A percentile compares a stretch with the other conserved stretches of the same genome.
These are phyloP conservation scores for Motacilla tschutschensis DNA, from an alignment of 2,113 vertebrate genomes.

Conservation along the genomic window DNA sequence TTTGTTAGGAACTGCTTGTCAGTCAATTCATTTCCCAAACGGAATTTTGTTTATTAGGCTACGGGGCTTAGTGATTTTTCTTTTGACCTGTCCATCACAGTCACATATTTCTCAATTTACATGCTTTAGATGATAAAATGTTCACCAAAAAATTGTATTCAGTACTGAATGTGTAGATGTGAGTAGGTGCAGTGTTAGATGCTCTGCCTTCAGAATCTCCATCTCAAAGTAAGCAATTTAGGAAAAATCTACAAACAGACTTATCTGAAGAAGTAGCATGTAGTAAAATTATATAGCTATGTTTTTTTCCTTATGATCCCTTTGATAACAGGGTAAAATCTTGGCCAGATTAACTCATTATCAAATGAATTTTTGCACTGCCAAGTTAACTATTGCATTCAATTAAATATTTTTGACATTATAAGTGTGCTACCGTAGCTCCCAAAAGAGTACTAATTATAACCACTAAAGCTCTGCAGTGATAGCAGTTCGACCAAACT, in stretches of 20 bases:
- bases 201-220: not conserved
- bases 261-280: not conserved
- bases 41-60: constrained; percentile 52
- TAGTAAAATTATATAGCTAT: not conserved
- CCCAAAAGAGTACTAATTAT: constrained; percentile 71
- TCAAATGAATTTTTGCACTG: constrained; percentile 51
- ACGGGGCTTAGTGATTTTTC: constrained; percentile 14
- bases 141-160: not conserved
- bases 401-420: constrained; percentile 43
- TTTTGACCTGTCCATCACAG: constrained; percentile 19
- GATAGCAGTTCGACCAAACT: constrained; percentile 37
- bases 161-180: not conserved
- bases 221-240: not conserved
- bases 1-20: constrained; percentile 31
- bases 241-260: not conserved
- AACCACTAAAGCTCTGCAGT: constrained; percentile 44
- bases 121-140: not conserved
- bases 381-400: constrained; percentile 59
- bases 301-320: not conserved
- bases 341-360: constrained; percentile 14
- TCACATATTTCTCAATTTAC: constrained; percentile 26
- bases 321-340: constrained; percentile 24
- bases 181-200: not conserved
- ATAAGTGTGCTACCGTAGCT: constrained; percentile 6
- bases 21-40: constrained; percentile 18